Evolutionary conservation across 35 echinoderm and acorn worm species (phyloP), one percentile per base, ranked within the genome.

Genomic region (Heliocidaris tuberculata): DNA sequence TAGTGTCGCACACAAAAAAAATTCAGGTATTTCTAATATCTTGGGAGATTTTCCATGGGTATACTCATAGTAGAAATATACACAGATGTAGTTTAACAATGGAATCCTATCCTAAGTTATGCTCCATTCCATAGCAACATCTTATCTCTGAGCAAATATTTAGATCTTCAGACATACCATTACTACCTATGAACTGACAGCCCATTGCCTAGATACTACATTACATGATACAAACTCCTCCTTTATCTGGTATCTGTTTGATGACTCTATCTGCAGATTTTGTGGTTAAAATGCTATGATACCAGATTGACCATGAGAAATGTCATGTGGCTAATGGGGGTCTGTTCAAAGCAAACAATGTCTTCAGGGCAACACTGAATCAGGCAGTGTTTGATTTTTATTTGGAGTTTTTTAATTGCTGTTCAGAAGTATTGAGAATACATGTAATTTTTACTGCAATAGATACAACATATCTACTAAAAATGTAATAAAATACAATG

Each of bases 141-240:
- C 65, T 78, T 78, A 78, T 78, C 65, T 78, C 65, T 78, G 65
- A 78, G 65, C 27, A 78, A 78, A 78, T 78, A 78, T 78, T 78
- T 78, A 78, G 65, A 78, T 7, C 65, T 78, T 9, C 6, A n/a
- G 21, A 78, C 65, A 78, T 78, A n/a, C 21, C 65, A 78, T 78
- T 24, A 78, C 65, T 7, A 78, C 65, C 65, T 78, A n/a, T 24
- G 65, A 78, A 78, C 7, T 21, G 65, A 78, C 17, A 24, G 50
- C 65, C 27, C 65, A 78, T 78, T 78, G 65, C 65, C 27, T 78
- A 24, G 65, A 78, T 78, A 78, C 21, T 78, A 19, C 27, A 78
- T 78, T 78, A 19, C 27, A 78, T 78, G 65, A 78, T 78, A 78
- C 65, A 78, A 24, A 24, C 15, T 78, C 8, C 15, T n/a, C 65